Conservation (phyloP, 2,888 invertebrate species). For the Dynastes maya region DNA sequence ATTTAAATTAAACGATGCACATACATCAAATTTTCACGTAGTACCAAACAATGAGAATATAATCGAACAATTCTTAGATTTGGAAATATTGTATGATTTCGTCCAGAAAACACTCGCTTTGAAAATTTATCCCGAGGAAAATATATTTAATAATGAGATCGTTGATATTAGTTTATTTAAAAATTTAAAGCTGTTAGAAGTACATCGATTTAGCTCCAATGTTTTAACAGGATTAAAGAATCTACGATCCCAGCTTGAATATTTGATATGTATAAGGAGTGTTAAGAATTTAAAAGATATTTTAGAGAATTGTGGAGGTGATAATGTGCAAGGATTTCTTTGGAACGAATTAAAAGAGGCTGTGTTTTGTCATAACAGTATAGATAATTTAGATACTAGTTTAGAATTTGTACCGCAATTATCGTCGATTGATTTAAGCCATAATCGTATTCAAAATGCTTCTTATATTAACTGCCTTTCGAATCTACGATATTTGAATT, state of each 20-base stretch:
- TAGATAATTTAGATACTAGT: conserved; percentile 73
- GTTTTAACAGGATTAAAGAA: conserved; percentile 74
- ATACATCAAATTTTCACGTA: conserved; percentile 68
- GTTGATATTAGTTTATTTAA: conserved; percentile 77
- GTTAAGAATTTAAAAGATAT: conserved; percentile 70
- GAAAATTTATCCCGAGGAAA: conserved; percentile 70
- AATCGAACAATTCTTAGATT: conserved; percentile 72
- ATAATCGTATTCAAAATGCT: conserved; percentile 75
- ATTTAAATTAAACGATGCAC: conserved; percentile 69
- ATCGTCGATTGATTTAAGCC: conserved; percentile 77
- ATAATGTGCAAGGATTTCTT: conserved; percentile 74
- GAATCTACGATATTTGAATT: conserved; percentile 76
- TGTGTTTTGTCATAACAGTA: conserved; percentile 74
- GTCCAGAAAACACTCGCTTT: conserved; percentile 76
- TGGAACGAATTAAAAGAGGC: conserved; percentile 77
- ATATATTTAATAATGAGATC: conserved; percentile 59
- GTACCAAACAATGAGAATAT: conserved; percentile 63
- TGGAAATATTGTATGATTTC: conserved; percentile 77
- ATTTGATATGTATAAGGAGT: conserved; percentile 71
- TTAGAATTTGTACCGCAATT: conserved; percentile 77
- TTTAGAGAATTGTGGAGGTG: conserved; percentile 75
- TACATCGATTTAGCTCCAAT: conserved; percentile 74
- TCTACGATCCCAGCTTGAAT: conserved; percentile 75
- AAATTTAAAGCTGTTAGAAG: conserved; percentile 73
- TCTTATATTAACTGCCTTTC: conserved; percentile 75